phyloP scores from a whole-genome alignment of 2,797 vertebrate genomes.

The Neosalanx taihuensis region DNA sequence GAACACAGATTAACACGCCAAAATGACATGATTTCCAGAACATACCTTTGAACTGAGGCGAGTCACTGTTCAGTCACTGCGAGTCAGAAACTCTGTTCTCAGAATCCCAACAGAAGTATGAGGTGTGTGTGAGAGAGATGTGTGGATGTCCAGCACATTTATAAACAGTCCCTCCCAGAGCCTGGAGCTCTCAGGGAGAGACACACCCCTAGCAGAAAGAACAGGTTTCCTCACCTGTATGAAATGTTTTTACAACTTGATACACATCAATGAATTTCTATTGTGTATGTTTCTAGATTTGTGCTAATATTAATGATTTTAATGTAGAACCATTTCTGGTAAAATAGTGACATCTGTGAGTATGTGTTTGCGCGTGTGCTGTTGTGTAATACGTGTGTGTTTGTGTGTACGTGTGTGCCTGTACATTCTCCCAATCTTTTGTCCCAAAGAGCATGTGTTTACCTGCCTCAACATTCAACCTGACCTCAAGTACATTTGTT shows the following conservation, averaged over 20 bases:
- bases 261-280: not conserved
- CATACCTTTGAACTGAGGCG: constrained; percentile 14
- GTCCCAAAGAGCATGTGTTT: not conserved
- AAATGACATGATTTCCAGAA: not conserved
- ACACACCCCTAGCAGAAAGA: constrained; percentile 1
- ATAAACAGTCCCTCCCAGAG: constrained; percentile 19
- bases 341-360: not conserved
- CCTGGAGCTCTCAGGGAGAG: not conserved
- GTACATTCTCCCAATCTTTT: not conserved
- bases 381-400: not conserved
- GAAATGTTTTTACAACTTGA: not conserved
- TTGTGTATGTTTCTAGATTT: not conserved
- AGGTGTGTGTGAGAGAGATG: not conserved
- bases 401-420: not conserved
- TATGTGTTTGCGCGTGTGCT: not conserved
- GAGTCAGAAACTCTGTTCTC: not conserved
- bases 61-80: not conserved
- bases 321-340: too few species aligned
- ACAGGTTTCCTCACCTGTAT: not conserved
- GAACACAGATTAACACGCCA: not conserved
- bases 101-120: not conserved
- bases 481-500: not conserved
- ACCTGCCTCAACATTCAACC: not conserved
- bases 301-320: too few species aligned
- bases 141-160: constrained; percentile 6